Base-by-base conservation (phyloP, 2,888 invertebrate species). In the Molorchus minor region DNA sequence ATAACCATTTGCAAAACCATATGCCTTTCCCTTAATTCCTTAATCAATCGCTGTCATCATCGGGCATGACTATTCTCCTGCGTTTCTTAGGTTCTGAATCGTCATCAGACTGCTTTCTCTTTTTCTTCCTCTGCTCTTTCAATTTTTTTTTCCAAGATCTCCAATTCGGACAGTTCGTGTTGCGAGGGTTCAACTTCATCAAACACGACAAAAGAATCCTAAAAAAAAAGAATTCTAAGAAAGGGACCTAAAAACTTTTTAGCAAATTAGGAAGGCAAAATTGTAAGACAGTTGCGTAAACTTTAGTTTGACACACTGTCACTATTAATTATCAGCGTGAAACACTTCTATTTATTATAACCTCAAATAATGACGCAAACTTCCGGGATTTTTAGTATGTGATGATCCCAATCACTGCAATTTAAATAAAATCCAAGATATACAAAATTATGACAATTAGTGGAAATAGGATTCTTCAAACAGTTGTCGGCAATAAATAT, bases 191-290 rank as follows among this genome's bases (percentile, higher is more conserved):
- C 84, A 21, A 85, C 84, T 70, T 88, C 87, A 16, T 84, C 85
- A 49, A 84, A 84, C 0, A 87, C 86, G 73, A 87, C 87, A 76
- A 89, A 88, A 40, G 88, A 87, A 73, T 88, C 88, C 87, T 33
- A 12, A 12, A 33, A 33, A 33, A 7, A 5, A 33, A 7, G 3
- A 33, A 10, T n/a, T n/a, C n/a, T n/a, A n/a, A n/a, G n/a, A n/a
- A n/a, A n/a, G n/a, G n/a, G n/a, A n/a, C n/a, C n/a, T n/a, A n/a
- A n/a, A n/a, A n/a, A n/a, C n/a, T n/a, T n/a, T n/a, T n/a, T n/a
- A n/a, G n/a, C n/a, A n/a, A n/a, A n/a, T n/a, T n/a, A n/a, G n/a
- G n/a, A n/a, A n/a, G n/a, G n/a, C n/a, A n/a, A n/a, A n/a, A n/a
- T n/a, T n/a, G n/a, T n/a, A n/a, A n/a, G n/a, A n/a, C n/a, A n/a